Percentiles rank a stretch among this genome's conserved stretches.
Evolutionary conservation across 2,113 vertebrate genomes (phyloP).

Genomic region (Microtus ochrogaster): DNA sequence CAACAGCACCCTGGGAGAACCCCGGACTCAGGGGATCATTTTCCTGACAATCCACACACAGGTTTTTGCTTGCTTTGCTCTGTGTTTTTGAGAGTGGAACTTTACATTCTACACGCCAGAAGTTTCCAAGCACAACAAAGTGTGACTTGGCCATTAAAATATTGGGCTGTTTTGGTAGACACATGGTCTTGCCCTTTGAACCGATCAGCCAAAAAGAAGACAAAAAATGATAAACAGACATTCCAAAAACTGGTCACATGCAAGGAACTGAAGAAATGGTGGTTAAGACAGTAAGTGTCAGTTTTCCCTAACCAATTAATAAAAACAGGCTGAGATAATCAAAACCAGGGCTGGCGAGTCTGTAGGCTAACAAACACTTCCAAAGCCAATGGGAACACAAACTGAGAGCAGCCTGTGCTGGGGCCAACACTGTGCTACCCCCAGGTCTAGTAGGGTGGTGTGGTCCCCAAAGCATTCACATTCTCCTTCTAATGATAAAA

Average conservation of each 20-base stretch:
- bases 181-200: neutral
- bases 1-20: neutral
- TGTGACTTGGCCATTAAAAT: slow-evolving; percentile 22
- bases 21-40: neutral
- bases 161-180: neutral
- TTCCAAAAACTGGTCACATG: neutral
- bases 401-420: neutral
- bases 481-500: neutral
- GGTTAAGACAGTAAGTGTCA: slow-evolving; percentile 10
- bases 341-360: neutral
- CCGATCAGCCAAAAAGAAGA: slow-evolving; percentile 50
- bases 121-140: neutral
- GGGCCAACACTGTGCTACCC: neutral
- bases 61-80: neutral
- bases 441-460: neutral
- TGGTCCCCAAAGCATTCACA: neutral
- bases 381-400: neutral
- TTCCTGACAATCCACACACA: neutral
- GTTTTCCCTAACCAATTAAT: neutral
- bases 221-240: slow-evolving; percentile 44
- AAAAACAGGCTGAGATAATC: slow-evolving; percentile 4
- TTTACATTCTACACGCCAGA: neutral
- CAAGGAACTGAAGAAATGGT: slow-evolving; percentile 14
- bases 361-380: neutral
- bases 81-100: neutral